phyloP scores from a whole-genome alignment of 2,113 vertebrate species.

The Trematocara stigmaticum region DNA sequence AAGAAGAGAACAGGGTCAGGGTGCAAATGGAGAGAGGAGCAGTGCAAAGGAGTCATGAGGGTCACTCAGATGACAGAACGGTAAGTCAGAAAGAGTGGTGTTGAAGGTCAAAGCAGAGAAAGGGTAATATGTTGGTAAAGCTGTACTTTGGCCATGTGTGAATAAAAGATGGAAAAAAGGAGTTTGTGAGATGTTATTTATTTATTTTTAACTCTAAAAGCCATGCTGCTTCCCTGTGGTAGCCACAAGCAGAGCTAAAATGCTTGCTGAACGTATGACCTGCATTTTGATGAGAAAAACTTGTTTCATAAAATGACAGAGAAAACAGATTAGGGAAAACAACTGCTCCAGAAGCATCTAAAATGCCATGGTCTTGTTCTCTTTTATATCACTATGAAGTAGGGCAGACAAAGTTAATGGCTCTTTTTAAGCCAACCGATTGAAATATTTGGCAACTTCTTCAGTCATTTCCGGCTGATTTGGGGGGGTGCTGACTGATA shows the following conservation, averaged over 20 bases:
- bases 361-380: conserved; percentile 6
- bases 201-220: not conserved
- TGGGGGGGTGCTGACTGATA: not conserved
- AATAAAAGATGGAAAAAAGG: conserved; percentile 31
- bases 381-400: not conserved
- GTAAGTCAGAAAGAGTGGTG: not conserved
- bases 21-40: conserved; percentile 44
- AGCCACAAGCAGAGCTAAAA: not conserved
- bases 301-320: not conserved
- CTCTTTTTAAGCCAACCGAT: not conserved
- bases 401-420: conserved; percentile 21
- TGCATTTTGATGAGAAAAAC: not conserved
- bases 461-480: not conserved
- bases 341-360: not conserved
- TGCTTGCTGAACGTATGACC: not conserved
- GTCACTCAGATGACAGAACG: conserved; percentile 37
- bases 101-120: conserved; percentile 7
- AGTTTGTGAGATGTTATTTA: not conserved
- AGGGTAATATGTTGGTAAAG: not conserved
- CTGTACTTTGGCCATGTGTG: conserved; percentile 1
- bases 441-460: conserved; percentile 20
- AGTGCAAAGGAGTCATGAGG: conserved; percentile 1
- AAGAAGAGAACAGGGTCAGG: conserved; percentile 37
- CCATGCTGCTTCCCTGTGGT: not conserved
- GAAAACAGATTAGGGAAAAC: conserved; percentile 8